A percentile compares a stretch with the other conserved stretches of the same genome.
These are phyloP conservation scores for Gonatopus flavifemur DNA, from an alignment of 1,140 invertebrate species.

Conservation along the genomic window DNA sequence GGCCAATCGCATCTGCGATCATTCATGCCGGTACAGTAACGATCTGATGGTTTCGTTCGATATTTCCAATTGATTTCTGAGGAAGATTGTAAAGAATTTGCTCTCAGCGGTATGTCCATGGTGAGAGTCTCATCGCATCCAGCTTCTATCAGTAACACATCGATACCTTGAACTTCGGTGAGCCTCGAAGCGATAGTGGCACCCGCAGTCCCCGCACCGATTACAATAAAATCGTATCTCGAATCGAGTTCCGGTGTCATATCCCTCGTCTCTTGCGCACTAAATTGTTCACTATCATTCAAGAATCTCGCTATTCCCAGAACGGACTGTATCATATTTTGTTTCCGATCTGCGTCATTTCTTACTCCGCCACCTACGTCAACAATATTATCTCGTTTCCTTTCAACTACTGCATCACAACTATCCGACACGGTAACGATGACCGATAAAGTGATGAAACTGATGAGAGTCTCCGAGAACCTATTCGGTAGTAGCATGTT, in stretches of 20 bases:
- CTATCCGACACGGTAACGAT: no score
- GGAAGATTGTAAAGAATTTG: conserved; percentile 34
- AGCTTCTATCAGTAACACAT: neutral
- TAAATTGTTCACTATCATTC: neutral
- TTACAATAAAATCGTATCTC: conserved; percentile 62
- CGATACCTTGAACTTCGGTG: conserved; percentile 45
- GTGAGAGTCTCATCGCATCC: neutral
- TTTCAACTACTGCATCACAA: no score
- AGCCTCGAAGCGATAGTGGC: conserved; percentile 65
- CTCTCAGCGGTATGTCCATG: neutral
- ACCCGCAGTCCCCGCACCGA: conserved; percentile 67
- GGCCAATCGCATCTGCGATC: conserved; percentile 68
- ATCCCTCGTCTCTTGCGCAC: conserved; percentile 29
- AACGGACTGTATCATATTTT: no score
- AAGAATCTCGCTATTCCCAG: neutral
- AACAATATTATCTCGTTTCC: neutral
- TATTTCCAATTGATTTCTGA: conserved; percentile 70
- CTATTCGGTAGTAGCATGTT: no score
- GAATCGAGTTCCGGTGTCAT: conserved; percentile 30
- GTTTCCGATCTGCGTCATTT: no score
- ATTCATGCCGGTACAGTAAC: conserved; percentile 53
- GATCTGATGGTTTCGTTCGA: conserved; percentile 62
- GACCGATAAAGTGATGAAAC: no score
- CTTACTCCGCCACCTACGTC: no score
- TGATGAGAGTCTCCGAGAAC: no score